Percentiles rank a stretch among this genome's conserved stretches.
Evolutionary conservation across 2,113 vertebrate species (phyloP).

Genomic region (Atherinomorus stipes): DNA sequence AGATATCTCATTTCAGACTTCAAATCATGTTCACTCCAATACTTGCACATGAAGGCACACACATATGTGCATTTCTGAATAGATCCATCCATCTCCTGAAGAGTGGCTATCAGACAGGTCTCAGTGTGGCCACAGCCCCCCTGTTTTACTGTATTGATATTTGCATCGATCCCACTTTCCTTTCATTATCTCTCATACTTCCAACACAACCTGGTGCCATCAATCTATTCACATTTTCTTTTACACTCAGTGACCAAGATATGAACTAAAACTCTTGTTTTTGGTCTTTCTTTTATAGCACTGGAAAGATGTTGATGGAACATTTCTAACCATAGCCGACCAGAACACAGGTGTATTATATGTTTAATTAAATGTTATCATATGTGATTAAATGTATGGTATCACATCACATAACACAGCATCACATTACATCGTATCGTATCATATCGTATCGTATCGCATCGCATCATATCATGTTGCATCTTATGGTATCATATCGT

Average conservation of each 20-base stretch:
- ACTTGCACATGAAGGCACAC: constrained; percentile 9
- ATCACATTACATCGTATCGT: too few species aligned
- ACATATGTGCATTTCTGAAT: background rate
- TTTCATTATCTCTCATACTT: constrained; percentile 73
- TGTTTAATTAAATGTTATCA: background rate
- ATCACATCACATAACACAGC: too few species aligned
- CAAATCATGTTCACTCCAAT: constrained; percentile 12
- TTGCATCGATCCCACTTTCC: constrained; percentile 71
- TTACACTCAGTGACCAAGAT: constrained; percentile 51
- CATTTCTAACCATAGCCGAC: too few species aligned
- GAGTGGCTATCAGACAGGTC: constrained; percentile 57
- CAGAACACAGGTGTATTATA: background rate
- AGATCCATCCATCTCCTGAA: constrained; percentile 44
- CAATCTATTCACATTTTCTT: constrained; percentile 51
- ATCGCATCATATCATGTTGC: too few species aligned
- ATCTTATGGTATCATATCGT: too few species aligned
- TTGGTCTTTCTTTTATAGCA: constrained; percentile 39
- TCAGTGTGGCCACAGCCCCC: constrained; percentile 31
- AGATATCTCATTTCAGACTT: constrained; percentile 21
- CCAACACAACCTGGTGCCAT: constrained; percentile 48
- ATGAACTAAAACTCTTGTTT: constrained; percentile 43
- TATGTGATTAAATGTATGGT: too few species aligned
- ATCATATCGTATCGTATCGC: too few species aligned
- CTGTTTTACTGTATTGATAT: constrained; percentile 77
- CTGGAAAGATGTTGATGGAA: constrained; percentile 27